Evolutionary conservation across 2,888 invertebrate genomes (phyloP), one percentile per base, ranked within the genome.

Genomic region (Prenolepis imparis): DNA sequence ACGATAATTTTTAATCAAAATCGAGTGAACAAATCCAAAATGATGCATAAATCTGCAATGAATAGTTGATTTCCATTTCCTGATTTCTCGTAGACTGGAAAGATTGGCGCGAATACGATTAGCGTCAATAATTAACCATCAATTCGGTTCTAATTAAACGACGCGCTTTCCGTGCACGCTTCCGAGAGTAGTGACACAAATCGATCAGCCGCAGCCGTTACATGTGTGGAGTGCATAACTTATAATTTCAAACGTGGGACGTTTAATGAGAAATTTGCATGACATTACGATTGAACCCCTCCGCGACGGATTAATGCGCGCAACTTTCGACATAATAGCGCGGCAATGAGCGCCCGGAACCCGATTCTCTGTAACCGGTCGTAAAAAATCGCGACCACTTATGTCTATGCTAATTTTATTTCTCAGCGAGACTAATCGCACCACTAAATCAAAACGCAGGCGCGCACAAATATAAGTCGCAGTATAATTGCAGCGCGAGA

Each of bases 381-480:
- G 88, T 92, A 91, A 93, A 93, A 92, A 92, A 92, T 92, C 87
- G 88, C 84, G 85, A 68, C 90, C 90, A 91, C 92, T 93, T 92
- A 88, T 92, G 91, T 89, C 80, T 92, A 94, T 94, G 94, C 89
- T 92, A 94, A 94, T 94, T 93, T 93, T 92, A 94, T 94, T 84
- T 89, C 86, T 84, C 80, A 81, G 89, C 91, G 93, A 88, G 91
- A 92, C 94, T 85, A 94, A 94, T 94, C 88, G 91, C 9, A 78
- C 83, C 90, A 85, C 84, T 93, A 91, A 92, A 92, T 91, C 92
- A 92, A 77, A 68, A 59, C 24, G 59, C 41, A 41, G 75, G 12
- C 72, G 28, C 41, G 48, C 57, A 57, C 39, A 75, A 52, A 15
- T 24, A 39, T 24, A 24, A 55, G n/a, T 66, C 15, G 41, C 3